phyloP scores from a whole-genome alignment of 2,113 vertebrate genomes.

The Elaphurus davidianus region DNA sequence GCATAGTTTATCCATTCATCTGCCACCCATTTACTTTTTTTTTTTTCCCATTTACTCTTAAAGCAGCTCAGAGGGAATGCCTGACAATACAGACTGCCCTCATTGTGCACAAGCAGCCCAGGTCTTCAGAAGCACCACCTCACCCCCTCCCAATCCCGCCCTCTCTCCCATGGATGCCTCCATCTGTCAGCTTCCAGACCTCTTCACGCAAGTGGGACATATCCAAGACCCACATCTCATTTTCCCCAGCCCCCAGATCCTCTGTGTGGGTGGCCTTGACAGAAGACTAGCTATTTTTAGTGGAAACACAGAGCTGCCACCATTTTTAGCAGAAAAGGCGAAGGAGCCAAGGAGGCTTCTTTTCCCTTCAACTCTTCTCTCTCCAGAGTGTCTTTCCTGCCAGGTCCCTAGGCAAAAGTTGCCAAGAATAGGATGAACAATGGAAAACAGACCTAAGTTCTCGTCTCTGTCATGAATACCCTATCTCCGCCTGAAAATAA shows the following conservation, averaged over 20 bases:
- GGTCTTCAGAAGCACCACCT: not conserved
- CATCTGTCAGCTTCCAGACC: not conserved
- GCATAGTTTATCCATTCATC: not conserved
- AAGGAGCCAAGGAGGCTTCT: slow-evolving; percentile 35
- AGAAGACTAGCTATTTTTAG: slow-evolving; percentile 26
- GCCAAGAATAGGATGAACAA: slow-evolving; percentile 39
- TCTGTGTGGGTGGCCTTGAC: slow-evolving; percentile 5
- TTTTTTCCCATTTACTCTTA: not conserved
- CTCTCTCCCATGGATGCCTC: not conserved
- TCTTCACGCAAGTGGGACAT: not conserved
- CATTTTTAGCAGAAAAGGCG: slow-evolving; percentile 26
- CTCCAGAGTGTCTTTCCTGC: not conserved
- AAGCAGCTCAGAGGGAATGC: not conserved
- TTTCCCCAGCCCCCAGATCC: not conserved
- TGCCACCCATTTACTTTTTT: not conserved
- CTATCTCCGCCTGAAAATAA: not conserved
- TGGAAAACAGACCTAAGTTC: slow-evolving; percentile 30
- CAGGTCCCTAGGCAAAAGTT: not conserved
- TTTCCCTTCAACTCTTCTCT: not conserved
- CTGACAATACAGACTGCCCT: not conserved
- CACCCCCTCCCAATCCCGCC: not conserved
- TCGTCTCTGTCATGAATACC: not conserved
- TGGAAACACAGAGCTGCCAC: not conserved
- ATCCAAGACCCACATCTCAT: not conserved
- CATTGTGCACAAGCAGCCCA: not conserved